These are phyloP conservation scores for Artibeus lituratus DNA, from an alignment of 2,797 vertebrate genomes.

Conservation along the genomic window DNA sequence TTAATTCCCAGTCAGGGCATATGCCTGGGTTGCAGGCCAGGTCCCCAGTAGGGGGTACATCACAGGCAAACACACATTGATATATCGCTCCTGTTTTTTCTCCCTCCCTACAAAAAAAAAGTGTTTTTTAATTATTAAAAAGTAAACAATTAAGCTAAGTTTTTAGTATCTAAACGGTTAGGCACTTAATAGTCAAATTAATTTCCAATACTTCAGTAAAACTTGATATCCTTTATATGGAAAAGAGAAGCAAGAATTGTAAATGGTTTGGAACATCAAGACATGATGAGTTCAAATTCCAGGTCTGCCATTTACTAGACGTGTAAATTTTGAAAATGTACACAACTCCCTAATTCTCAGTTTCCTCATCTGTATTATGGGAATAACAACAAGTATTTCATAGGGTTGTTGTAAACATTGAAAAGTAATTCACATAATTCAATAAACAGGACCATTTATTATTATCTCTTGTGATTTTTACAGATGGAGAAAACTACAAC, in stretches of 20 bases:
- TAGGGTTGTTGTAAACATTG: neutral
- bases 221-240: neutral
- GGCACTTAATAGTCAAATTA: neutral
- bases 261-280: neutral
- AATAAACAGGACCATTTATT: neutral
- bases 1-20: too few species aligned
- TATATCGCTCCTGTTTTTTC: too few species aligned
- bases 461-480: neutral
- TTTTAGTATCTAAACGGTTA: neutral
- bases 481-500: neutral
- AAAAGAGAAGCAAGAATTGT: neutral
- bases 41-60: too few species aligned
- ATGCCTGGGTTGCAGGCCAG: too few species aligned
- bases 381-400: neutral
- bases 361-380: neutral
- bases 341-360: neutral
- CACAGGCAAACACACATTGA: too few species aligned
- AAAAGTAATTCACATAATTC: neutral
- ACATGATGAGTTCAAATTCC: neutral
- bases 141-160: neutral
- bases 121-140: too few species aligned
- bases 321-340: neutral
- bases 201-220: conserved; percentile 5
- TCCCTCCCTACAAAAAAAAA: too few species aligned
- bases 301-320: neutral